Conservation (phyloP, 2,113 vertebrate genomes). For the Brachyhypopomus occidentalis region DNA sequence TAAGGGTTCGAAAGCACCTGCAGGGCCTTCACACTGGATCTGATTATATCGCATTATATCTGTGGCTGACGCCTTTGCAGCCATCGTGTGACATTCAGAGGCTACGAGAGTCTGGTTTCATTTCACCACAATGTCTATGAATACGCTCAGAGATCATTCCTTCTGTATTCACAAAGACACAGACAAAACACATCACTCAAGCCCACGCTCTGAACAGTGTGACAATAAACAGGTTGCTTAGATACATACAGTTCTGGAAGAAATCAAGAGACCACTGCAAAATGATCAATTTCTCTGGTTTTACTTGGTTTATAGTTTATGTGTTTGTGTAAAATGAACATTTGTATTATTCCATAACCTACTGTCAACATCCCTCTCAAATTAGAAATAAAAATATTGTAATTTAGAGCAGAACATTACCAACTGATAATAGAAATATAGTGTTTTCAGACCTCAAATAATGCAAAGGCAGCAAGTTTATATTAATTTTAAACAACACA, state of each 20-base stretch:
- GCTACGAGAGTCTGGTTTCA: slow-evolving; percentile 56
- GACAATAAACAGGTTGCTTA: slow-evolving; percentile 41
- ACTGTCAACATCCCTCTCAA: no score
- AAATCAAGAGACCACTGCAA: no score
- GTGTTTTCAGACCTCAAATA: no score
- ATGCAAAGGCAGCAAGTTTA: no score
- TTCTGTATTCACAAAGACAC: slow-evolving; percentile 50
- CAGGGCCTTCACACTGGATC: slow-evolving; percentile 62
- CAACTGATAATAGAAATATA: no score
- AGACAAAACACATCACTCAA: slow-evolving; percentile 53
- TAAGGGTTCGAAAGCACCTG: slow-evolving; percentile 68
- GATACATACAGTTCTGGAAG: slow-evolving; percentile 29
- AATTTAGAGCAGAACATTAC: no score
- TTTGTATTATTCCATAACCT: no score
- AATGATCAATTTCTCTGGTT: no score
- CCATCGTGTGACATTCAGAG: slow-evolving; percentile 59
- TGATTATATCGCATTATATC: slow-evolving; percentile 68
- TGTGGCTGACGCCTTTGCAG: slow-evolving; percentile 48
- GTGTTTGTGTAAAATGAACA: no score
- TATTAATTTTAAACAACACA: no score
- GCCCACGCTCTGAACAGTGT: slow-evolving; percentile 46
- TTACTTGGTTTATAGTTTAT: no score
- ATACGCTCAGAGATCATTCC: slow-evolving; percentile 46
- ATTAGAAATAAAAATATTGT: no score
- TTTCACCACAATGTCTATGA: slow-evolving; percentile 50